Evolutionary conservation across 2,797 vertebrate species (phyloP).

Genomic region (Lates japonicus): DNA sequence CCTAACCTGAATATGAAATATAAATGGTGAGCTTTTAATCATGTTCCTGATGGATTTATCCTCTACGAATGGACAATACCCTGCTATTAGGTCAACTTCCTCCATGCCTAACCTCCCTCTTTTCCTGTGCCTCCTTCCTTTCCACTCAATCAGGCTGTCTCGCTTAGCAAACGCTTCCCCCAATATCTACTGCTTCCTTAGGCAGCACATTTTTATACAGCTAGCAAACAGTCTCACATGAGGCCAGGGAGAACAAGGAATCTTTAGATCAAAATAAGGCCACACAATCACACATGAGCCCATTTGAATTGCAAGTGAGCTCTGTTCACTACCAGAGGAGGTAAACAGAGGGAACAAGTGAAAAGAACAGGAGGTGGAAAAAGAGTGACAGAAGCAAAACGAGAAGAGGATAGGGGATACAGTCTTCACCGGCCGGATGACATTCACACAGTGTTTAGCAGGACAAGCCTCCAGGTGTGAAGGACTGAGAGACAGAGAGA

Average conservation of each 20-base stretch:
- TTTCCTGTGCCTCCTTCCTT: conserved; percentile 56
- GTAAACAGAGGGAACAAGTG: conserved; percentile 61
- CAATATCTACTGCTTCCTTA: background rate
- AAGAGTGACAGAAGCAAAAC: conserved; percentile 23
- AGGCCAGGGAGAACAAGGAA: conserved; percentile 23
- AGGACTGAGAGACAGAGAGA: conserved; percentile 47
- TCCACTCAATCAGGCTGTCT: conserved; percentile 19
- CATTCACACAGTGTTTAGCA: conserved; percentile 68
- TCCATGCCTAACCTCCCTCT: conserved; percentile 50
- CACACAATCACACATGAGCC: conserved; percentile 70
- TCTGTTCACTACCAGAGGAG: conserved; percentile 59
- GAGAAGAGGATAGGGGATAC: conserved; percentile 27
- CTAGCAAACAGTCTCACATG: conserved; percentile 12
- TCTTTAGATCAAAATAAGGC: conserved; percentile 23
- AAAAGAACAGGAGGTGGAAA: conserved; percentile 33
- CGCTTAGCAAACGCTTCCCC: conserved; percentile 1
- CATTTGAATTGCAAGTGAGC: conserved; percentile 79
- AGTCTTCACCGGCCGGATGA: conserved; percentile 65
- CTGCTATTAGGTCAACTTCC: conserved; percentile 61
- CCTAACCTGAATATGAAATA: background rate
- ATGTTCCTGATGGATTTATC: conserved; percentile 35
- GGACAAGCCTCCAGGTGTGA: conserved; percentile 70
- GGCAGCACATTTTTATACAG: conserved; percentile 25
- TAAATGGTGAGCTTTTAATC: conserved; percentile 34
- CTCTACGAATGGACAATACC: conserved; percentile 53